phyloP scores from a whole-genome alignment of 2,113 vertebrate species.

The Vulpes ferrilata region DNA sequence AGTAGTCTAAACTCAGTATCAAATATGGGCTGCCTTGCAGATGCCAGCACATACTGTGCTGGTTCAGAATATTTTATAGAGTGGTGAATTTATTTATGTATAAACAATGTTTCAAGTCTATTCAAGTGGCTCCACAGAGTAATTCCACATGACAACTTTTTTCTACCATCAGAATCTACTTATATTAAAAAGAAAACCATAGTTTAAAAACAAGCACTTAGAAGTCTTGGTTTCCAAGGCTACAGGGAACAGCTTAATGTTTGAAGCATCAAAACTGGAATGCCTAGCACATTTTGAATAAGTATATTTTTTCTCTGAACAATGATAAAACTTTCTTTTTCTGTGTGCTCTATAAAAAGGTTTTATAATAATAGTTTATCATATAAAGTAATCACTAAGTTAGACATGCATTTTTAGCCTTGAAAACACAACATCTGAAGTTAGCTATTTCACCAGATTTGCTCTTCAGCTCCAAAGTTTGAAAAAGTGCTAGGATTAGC shows the following conservation, averaged over 20 bases:
- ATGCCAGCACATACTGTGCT: constrained; percentile 43
- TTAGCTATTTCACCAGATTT: constrained; percentile 31
- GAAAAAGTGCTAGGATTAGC: constrained; percentile 37
- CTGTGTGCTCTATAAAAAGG: constrained; percentile 58
- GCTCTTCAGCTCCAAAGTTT: constrained; percentile 30
- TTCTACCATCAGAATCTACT: constrained; percentile 75
- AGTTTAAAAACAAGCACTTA: constrained; percentile 72
- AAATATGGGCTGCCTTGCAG: background rate
- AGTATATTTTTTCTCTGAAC: constrained; percentile 1
- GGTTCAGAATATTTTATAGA: constrained; percentile 8
- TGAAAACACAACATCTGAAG: constrained; percentile 48
- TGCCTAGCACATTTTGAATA: constrained; percentile 34
- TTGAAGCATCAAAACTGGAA: constrained; percentile 62
- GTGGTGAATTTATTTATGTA: constrained; percentile 64
- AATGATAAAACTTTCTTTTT: constrained; percentile 64
- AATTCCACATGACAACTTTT: constrained; percentile 79
- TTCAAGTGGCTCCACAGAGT: constrained; percentile 57
- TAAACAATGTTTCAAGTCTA: constrained; percentile 71
- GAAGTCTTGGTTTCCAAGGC: constrained; percentile 65
- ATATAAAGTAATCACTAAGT: constrained; percentile 28
- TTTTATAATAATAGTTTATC: constrained; percentile 54
- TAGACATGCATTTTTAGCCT: constrained; percentile 50
- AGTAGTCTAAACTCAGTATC: constrained; percentile 38
- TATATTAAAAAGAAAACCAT: constrained; percentile 61
- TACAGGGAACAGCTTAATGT: constrained; percentile 34